Evolutionary conservation across 2,888 invertebrate species (phyloP).

Genomic region (Amiota mariae): DNA sequence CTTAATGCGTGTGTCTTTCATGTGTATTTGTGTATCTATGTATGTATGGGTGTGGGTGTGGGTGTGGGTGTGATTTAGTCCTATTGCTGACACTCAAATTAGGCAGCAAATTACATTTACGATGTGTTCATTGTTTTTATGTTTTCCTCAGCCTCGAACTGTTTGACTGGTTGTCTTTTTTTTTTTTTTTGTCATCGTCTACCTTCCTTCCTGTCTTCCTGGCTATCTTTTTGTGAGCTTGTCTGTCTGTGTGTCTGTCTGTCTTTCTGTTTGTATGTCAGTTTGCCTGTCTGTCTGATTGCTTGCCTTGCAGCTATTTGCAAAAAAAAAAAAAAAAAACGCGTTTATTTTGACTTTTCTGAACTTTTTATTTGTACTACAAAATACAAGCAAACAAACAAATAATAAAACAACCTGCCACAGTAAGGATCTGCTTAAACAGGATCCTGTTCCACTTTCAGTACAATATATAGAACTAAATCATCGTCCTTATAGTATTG

Average conservation of each 20-base stretch:
- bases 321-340: constrained; percentile 41
- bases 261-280: neutral
- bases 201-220: no score
- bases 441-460: constrained; percentile 4
- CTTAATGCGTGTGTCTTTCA: neutral
- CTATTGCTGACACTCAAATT: constrained; percentile 48
- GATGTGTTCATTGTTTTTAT: constrained; percentile 67
- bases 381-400: neutral
- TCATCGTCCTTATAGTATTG: neutral
- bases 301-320: constrained; percentile 45
- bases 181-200: no score
- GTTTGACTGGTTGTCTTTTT: no score
- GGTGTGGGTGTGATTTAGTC: neutral
- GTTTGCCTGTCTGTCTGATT: neutral
- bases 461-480: neutral
- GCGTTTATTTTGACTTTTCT: constrained; percentile 5
- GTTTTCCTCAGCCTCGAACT: constrained; percentile 23
- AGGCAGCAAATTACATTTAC: constrained; percentile 64
- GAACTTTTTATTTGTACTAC: neutral
- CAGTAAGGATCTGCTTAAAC: neutral
- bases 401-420: neutral
- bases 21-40: neutral
- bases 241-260: neutral
- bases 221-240: no score
- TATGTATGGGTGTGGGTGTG: no score